Evolutionary conservation across 2,113 vertebrate species (phyloP).

Genomic region (Montifringilla adamsi): DNA sequence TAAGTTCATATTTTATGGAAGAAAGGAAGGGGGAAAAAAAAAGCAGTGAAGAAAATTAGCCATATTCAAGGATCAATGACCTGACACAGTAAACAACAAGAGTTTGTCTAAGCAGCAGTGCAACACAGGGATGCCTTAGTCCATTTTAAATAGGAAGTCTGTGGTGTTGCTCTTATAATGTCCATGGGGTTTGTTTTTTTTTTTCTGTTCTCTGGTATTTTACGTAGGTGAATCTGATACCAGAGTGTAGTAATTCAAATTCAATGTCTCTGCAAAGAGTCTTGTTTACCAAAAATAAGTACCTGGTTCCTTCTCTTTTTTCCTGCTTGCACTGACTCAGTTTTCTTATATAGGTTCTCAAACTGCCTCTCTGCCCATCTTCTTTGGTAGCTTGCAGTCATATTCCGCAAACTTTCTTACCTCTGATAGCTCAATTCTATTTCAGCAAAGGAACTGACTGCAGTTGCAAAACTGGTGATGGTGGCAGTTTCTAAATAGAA

Average conservation of each 20-base stretch:
- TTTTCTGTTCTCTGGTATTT: not conserved
- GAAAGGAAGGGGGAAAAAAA: not conserved
- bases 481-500: not conserved
- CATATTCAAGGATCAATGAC: not conserved
- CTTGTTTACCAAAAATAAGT: not conserved
- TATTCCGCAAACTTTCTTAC: not conserved
- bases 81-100: not conserved
- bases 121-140: not conserved
- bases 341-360: not conserved
- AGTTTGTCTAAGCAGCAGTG: not conserved
- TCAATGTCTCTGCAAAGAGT: not conserved
- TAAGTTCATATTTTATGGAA: not conserved
- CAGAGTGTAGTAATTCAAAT: not conserved
- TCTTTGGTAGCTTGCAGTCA: not conserved
- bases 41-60: not conserved
- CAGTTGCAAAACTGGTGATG: not conserved
- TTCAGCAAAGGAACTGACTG: not conserved
- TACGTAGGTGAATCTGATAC: not conserved
- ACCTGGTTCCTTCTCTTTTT: not conserved
- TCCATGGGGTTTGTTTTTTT: not conserved
- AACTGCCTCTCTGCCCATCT: not conserved
- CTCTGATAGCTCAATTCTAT: not conserved
- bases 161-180: not conserved
- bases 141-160: not conserved
- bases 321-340: not conserved